Conservation (phyloP, 1,140 invertebrate species). For the Asbolus verrucosus region DNA sequence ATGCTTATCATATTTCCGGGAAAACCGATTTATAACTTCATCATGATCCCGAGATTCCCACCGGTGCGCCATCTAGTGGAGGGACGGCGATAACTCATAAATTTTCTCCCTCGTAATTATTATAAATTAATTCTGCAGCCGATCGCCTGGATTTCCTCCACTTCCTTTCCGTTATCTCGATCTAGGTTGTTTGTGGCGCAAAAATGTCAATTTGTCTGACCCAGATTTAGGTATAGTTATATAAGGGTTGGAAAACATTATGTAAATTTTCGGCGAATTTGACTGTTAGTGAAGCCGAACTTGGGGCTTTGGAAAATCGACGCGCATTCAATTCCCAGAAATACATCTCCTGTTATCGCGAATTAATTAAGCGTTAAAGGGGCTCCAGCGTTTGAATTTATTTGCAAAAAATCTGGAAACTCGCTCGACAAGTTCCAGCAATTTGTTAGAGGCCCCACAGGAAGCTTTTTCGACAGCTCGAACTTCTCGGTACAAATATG, state of each 20-base stretch:
- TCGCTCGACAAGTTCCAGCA: neutral
- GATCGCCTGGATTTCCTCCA: slow-evolving; percentile 4
- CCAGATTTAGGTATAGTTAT: slow-evolving; percentile 19
- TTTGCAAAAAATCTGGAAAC: too few relatives aligned
- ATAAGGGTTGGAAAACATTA: slow-evolving; percentile 17
- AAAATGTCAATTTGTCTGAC: slow-evolving; percentile 36
- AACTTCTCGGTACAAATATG: slow-evolving; percentile 12
- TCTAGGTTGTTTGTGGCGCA: slow-evolving; percentile 10
- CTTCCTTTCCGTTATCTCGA: slow-evolving; percentile 9
- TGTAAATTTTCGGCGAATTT: slow-evolving; percentile 2
- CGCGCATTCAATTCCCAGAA: too few relatives aligned
- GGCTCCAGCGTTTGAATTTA: too few relatives aligned
- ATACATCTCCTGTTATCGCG: too few relatives aligned
- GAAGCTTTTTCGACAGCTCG: neutral
- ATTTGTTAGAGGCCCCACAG: neutral
- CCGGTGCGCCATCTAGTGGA: slow-evolving; percentile 1
- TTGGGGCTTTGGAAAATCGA: too few relatives aligned
- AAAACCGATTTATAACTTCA: slow-evolving; percentile 31
- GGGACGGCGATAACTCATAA: neutral
- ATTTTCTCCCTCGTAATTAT: slow-evolving; percentile 14
- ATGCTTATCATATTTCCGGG: slow-evolving; percentile 38
- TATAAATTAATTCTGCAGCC: slow-evolving; percentile 15
- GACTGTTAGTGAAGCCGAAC: neutral
- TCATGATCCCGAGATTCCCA: neutral
- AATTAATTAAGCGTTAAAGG: too few relatives aligned